Base-by-base conservation (phyloP, 37 sponge, comb jelly and placozoan species). In the Hormiphora californensis region DNA sequence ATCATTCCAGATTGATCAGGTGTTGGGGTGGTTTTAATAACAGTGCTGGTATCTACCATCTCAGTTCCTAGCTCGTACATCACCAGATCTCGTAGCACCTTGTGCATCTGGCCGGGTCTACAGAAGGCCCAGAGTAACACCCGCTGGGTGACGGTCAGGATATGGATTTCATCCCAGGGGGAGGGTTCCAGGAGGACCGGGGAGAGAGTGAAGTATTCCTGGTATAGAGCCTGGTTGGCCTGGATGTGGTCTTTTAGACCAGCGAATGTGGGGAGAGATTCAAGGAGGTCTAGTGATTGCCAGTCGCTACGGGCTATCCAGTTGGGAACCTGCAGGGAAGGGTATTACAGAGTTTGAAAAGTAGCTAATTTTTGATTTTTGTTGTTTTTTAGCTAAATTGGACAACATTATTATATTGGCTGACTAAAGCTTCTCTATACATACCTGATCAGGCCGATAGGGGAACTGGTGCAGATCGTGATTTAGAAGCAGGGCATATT, bases 131-230 rank as follows among this genome's bases (percentile, higher is more conserved):
- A 73, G 44, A 73, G 81, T 4, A 73, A 46, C 4, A 46, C 81
- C 43, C 81, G 41, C 81, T 73, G 81, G 23, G 81, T 36, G 27
- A 73, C 46, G 25, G 81, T 73, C 28, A 73, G 81, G 2, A 19
- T 21, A 22, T 7, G 8, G 46, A 36, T 36, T 4, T 73, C 81
- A 46, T 73, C 81, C 81, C 81, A 73, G 81, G 81, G 81, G 35
- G 81, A 73, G n/a, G 81, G 81, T 41, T 73, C 81, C 22, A 73
- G 81, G 25, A 73, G 81, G 27, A 73, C 81, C 12, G 81, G 81
- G 38, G 81, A 33, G 9, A 73, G 81, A 17, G 81, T 73, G 38
- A 73, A 73, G 46, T 73, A 73, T 40, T 73, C 81, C 81, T 73
- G 81, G 81, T 73, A 73, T 4, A 73, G 81, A n/a, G 81, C 81